Percentiles rank a stretch among this genome's conserved stretches.
Conservation (phyloP, 2,888 invertebrate species). For the Pachymerium ferrugineum region DNA sequence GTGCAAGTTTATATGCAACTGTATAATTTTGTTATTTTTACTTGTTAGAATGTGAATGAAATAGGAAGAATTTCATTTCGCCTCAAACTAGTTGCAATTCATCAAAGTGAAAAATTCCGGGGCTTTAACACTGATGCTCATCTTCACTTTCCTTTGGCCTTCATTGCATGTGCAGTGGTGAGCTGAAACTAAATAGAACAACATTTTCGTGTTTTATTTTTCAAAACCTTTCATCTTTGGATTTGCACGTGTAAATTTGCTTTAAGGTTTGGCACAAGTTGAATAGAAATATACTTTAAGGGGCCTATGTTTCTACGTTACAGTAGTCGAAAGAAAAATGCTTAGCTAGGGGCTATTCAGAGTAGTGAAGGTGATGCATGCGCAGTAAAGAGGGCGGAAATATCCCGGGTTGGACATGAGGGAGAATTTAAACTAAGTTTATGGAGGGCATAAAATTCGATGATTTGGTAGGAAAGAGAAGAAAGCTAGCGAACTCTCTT, state of each 20-base stretch:
- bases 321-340: not conserved
- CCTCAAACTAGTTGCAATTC: not conserved
- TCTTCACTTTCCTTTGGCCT: constrained; percentile 4
- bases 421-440: constrained; percentile 11
- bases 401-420: constrained; percentile 17
- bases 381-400: constrained; percentile 17
- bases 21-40: too few species aligned
- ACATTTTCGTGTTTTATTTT: too few species aligned
- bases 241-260: too few species aligned
- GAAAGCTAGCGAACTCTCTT: constrained; percentile 12
- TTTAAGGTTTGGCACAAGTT: too few species aligned
- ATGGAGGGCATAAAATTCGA: constrained; percentile 18
- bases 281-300: not conserved
- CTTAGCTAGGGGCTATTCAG: constrained; percentile 13
- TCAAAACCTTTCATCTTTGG: too few species aligned
- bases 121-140: not conserved
- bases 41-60: too few species aligned
- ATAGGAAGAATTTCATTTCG: not conserved
- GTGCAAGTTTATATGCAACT: not conserved
- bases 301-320: not conserved
- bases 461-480: constrained; percentile 15
- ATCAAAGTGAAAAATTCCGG: not conserved
- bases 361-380: constrained; percentile 5
- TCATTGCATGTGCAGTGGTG: not conserved
- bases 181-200: not conserved